phyloP scores from a whole-genome alignment of 1,140 invertebrate genomes.

The Lordiphosa clarofinis region DNA sequence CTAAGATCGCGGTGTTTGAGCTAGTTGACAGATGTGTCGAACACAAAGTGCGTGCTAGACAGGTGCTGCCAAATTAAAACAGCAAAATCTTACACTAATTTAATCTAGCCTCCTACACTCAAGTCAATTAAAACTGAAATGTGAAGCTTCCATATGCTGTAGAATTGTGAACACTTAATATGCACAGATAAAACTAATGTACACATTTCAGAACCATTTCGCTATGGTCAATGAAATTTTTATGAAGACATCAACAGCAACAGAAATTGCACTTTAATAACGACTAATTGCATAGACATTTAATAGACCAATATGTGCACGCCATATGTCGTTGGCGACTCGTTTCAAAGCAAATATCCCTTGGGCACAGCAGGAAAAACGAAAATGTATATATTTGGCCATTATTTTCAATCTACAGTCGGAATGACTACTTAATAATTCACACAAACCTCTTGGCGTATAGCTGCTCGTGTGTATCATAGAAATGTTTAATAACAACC shows the following conservation, averaged over 20 bases:
- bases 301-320: conserved; percentile 38
- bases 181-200: conserved; percentile 35
- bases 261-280: conserved; percentile 42
- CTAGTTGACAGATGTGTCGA: too few relatives aligned
- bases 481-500: too few relatives aligned
- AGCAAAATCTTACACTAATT: background rate
- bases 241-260: conserved; percentile 48
- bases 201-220: conserved; percentile 36
- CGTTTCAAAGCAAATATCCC: conserved; percentile 18
- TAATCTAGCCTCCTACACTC: background rate
- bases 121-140: conserved; percentile 5
- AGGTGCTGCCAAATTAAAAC: too few relatives aligned
- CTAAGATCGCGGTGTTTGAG: too few relatives aligned
- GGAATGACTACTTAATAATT: too few relatives aligned
- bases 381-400: too few relatives aligned
- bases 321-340: conserved; percentile 42
- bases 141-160: conserved; percentile 9
- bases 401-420: too few relatives aligned
- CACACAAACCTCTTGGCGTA: too few relatives aligned
- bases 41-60: too few relatives aligned
- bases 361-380: too few relatives aligned
- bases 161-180: conserved; percentile 23
- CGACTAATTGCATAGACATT: conserved; percentile 62
- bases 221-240: conserved; percentile 53
- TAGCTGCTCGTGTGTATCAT: too few relatives aligned